Base-by-base conservation (phyloP, 2,888 invertebrate species). In the Coleophora flavipennella region DNA sequence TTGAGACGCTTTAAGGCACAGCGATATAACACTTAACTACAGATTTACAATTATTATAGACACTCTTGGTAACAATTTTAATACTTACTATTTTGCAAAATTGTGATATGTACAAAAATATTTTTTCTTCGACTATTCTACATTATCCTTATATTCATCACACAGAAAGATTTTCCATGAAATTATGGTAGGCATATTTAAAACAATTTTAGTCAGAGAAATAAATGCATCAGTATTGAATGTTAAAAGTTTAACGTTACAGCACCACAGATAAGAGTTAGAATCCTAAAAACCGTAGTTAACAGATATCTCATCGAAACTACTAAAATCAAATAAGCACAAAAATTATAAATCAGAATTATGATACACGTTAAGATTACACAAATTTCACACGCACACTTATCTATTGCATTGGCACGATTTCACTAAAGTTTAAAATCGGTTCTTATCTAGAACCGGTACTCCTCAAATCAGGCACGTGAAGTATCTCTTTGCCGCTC, bases 91-190 rank as follows among this genome's bases (percentile, higher is more conserved):
- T 67, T 59, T 66, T 62, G 63, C 75, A 71, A 20, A 79, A 74
- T 73, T 71, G 72, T 84, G 83, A 84, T 84, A 84, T 84, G 83
- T 84, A 83, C 83, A 84, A 84, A 84, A 83, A 83, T 84, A 83
- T 79, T 76, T 61, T 57, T 70, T 57, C 59, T 54, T 73, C 60
- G 20, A 3, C 20, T 20, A 20, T 20, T 20, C 20, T 20, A 4
- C 3, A 20, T 4, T 20, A 20, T 3, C 3, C 20, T 20, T 20
- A 20, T 20, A 3, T 3, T 20, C 6, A 20, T 20, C 20, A 20
- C 20, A 20, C 20, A 20, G 20, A 20, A 20, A 20, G 20, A 20
- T 20, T 20, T 20, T 20, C 20, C 20, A 20, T 20, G 6, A 20
- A 20, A 20, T 6, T 4, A 20, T 20, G 20, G 20, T 4, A 20